phyloP scores from a whole-genome alignment of 1,140 invertebrate genomes.

The Leptinotarsa defecta region DNA sequence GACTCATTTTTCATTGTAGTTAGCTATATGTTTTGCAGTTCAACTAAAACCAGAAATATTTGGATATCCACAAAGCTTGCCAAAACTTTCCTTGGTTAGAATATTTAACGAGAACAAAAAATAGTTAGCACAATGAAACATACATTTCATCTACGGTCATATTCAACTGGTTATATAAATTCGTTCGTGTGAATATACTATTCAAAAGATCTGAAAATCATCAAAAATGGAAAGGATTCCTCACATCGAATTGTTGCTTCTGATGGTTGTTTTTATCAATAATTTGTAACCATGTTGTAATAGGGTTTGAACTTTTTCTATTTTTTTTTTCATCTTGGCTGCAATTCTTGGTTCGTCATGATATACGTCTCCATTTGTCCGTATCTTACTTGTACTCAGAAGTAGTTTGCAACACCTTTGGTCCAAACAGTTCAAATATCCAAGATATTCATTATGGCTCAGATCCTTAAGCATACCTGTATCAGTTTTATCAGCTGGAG shows the following conservation, averaged over 20 bases:
- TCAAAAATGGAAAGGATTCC: neutral
- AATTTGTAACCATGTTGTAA: neutral
- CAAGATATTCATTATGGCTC: too few species aligned
- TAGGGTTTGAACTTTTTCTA: neutral
- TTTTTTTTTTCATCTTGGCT: neutral
- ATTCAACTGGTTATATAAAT: neutral
- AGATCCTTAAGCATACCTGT: too few species aligned
- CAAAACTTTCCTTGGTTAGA: neutral
- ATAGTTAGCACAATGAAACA: neutral
- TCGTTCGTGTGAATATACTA: neutral
- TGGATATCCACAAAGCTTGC: neutral
- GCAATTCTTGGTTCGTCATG: neutral
- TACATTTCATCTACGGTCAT: neutral
- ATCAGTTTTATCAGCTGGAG: too few species aligned
- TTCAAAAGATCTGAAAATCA: neutral
- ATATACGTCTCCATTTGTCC: neutral
- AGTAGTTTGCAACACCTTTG: neutral
- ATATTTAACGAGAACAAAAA: neutral
- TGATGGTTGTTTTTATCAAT: neutral
- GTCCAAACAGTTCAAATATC: too few species aligned
- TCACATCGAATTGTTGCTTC: neutral
- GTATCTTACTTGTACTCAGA: neutral
- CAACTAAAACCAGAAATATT: neutral
- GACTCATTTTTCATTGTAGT: neutral
- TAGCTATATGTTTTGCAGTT: neutral